A percentile compares a stretch with the other conserved stretches of the same genome.
Conservation (phyloP, 2,113 vertebrate species). For the Mormoops blainvillei region DNA sequence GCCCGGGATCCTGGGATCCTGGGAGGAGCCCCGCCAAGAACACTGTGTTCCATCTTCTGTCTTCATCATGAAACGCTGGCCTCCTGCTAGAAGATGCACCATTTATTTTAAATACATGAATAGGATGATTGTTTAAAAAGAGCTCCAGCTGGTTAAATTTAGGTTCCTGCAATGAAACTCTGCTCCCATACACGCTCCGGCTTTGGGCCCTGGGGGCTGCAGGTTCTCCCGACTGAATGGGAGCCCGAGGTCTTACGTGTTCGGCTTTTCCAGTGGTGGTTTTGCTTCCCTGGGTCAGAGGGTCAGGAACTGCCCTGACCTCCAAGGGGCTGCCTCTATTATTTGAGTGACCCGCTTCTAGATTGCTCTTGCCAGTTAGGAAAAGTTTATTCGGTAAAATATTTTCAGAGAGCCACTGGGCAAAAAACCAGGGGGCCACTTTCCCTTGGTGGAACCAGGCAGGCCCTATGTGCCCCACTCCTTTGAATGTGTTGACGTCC, state of each 20-base stretch:
- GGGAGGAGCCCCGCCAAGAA: constrained; percentile 43
- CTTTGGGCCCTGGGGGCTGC: not conserved
- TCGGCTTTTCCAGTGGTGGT: not conserved
- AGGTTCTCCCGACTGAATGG: not conserved
- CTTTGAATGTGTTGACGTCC: not conserved
- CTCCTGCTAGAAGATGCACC: constrained; percentile 43
- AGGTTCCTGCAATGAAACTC: constrained; percentile 38
- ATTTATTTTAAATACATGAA: constrained; percentile 57
- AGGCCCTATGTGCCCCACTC: not conserved
- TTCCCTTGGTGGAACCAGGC: not conserved
- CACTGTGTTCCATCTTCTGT: constrained; percentile 49
- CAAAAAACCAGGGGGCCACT: not conserved
- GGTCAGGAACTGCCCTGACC: not conserved
- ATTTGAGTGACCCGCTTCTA: not conserved
- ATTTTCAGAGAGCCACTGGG: not conserved
- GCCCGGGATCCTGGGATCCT: not conserved
- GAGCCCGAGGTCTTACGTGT: not conserved
- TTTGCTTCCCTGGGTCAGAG: not conserved
- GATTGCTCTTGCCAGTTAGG: not conserved
- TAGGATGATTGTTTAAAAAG: constrained; percentile 56
- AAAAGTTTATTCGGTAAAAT: not conserved
- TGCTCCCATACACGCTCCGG: constrained; percentile 34
- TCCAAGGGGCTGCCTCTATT: not conserved
- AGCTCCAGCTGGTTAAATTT: constrained; percentile 46
- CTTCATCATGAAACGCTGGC: constrained; percentile 5